A percentile compares a stretch with the other conserved stretches of the same genome.
phyloP scores from a whole-genome alignment of 2,797 vertebrate genomes.

The Babyrousa celebensis region DNA sequence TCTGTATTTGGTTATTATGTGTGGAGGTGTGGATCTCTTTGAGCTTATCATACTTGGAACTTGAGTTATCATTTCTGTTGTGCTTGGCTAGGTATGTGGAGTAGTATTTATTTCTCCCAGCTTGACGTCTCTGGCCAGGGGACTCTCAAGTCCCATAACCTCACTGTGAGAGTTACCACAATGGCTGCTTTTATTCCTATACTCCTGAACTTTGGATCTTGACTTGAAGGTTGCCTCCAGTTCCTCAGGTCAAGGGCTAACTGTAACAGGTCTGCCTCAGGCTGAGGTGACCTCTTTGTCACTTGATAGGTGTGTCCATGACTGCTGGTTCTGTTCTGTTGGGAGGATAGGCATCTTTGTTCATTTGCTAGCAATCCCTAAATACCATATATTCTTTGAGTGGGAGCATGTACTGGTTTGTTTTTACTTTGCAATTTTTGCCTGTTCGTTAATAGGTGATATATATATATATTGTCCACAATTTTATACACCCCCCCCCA shows the following conservation, averaged over 20 bases:
- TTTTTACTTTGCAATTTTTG: constrained; percentile 3
- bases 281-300: background rate
- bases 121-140: background rate
- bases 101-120: background rate
- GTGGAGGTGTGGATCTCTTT: background rate
- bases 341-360: background rate
- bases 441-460: background rate
- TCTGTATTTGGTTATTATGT: background rate
- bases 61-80: background rate
- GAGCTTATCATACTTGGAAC: background rate
- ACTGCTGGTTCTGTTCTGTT: background rate
- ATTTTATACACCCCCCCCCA: background rate
- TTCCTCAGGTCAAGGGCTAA: background rate
- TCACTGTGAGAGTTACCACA: background rate
- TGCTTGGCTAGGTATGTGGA: background rate
- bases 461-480: background rate
- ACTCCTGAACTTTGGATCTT: background rate
- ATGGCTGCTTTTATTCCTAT: background rate
- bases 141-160: background rate
- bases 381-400: background rate
- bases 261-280: background rate
- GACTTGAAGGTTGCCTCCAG: background rate
- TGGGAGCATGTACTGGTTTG: background rate
- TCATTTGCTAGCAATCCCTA: background rate
- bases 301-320: background rate